Percentiles rank a stretch among this genome's conserved stretches.
These are phyloP conservation scores for Phortica okadai DNA, from an alignment of 2,888 invertebrate species.

Conservation along the genomic window DNA sequence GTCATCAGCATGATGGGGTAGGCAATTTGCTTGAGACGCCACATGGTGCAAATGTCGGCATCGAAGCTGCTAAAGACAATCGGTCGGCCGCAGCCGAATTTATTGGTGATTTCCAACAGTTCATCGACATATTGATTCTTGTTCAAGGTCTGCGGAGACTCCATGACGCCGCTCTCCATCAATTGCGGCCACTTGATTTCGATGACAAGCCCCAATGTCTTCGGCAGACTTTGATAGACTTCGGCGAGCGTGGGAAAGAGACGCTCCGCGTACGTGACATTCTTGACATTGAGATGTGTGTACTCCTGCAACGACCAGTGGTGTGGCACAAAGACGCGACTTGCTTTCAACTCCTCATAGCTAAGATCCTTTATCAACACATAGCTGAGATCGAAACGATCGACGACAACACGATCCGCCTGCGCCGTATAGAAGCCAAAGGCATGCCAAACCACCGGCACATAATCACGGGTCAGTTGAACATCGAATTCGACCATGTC, in stretches of 20 bases:
- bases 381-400: slow-evolving; percentile 88
- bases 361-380: slow-evolving; percentile 95
- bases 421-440: slow-evolving; percentile 83
- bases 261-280: slow-evolving; percentile 79
- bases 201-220: slow-evolving; percentile 93
- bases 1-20: slow-evolving; percentile 94
- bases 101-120: slow-evolving; percentile 87
- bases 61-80: slow-evolving; percentile 96
- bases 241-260: slow-evolving; percentile 94
- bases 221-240: slow-evolving; percentile 86
- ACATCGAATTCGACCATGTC: slow-evolving; percentile 99
- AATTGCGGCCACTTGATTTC: slow-evolving; percentile 98
- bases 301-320: slow-evolving; percentile 83
- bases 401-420: slow-evolving; percentile 81
- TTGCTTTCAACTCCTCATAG: slow-evolving; percentile 89
- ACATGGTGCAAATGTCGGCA: slow-evolving; percentile 95
- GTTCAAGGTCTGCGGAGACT: slow-evolving; percentile 88
- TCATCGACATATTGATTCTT: slow-evolving; percentile 93
- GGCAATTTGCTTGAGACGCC: slow-evolving; percentile 94
- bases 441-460: slow-evolving; percentile 97
- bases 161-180: slow-evolving; percentile 87
- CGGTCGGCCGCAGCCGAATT: slow-evolving; percentile 86
- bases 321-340: slow-evolving; percentile 87
- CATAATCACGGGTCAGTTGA: slow-evolving; percentile 94
- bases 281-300: slow-evolving; percentile 86